Evolutionary conservation across 2,113 vertebrate genomes (phyloP), one percentile per base, ranked within the genome.

Genomic region (Dromaius novaehollandiae): DNA sequence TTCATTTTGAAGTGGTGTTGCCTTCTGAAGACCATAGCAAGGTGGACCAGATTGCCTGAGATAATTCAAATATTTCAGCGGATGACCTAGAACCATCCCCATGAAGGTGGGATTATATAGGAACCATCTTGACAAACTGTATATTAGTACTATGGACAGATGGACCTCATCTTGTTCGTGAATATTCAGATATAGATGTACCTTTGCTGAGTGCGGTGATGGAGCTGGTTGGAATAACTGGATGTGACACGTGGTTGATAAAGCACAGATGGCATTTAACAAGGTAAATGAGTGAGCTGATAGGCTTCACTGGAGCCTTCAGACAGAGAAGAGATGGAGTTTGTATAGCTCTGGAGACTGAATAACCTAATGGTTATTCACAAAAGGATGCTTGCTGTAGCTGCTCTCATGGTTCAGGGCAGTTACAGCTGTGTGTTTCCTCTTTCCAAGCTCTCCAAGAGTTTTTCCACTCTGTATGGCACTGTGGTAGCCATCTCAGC

Each of bases 281-380:
- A 95, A 92, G 92, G 96, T 80, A 97, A 95, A 93, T 95, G 86
- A 96, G 86, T 46, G 89, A 88, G 78, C 50, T 95, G 91, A 93
- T 91, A 91, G 90, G 95, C 83, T 95, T 94, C 95, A 73, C 56
- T 87, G 89, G 90, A 90, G 90, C 83, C 92, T 94, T 92, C 86
- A 90, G 80, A 64, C 70, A 70, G 82, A 66, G 70, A 50, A 66
- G 84, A 85, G 78, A 53, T 50, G 46, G 89, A 74, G 82, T 88
- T 82, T 91, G 75, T 42, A 6, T 73, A 48, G 58, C 63, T 65
- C 87, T 95, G 89, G 70, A 86, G 89, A 58, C 46, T 50, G 82
- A 64, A 84, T 66, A 90, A 88, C 82, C 79, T 48, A 40, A 85
- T 48, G 68, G 50, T 88, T 86, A 80, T 70, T 93, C 85, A 80